A percentile compares a stretch with the other conserved stretches of the same genome.
Evolutionary conservation across 2,113 vertebrate genomes (phyloP).

Genomic region (Rutilus rutilus): DNA sequence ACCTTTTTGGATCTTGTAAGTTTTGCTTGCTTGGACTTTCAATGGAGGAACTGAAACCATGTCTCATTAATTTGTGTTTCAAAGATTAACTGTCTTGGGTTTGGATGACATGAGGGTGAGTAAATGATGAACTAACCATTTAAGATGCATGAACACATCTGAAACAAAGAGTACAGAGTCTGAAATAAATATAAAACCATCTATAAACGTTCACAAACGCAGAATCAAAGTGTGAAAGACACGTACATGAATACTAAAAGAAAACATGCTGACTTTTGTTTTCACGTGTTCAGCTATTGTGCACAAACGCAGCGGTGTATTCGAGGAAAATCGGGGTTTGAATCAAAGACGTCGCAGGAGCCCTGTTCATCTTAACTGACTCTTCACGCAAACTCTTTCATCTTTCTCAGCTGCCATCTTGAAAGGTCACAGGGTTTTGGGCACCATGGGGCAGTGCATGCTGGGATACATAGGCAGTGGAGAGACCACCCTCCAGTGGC

Average conservation of each 20-base stretch:
- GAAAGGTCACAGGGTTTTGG: conserved; percentile 68
- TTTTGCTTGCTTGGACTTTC: too few species aligned
- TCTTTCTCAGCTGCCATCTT: conserved; percentile 69
- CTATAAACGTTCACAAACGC: background rate
- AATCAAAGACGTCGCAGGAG: conserved; percentile 64
- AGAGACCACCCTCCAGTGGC: conserved; percentile 62
- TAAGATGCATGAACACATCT: background rate
- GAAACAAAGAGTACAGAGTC: background rate
- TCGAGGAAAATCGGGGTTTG: conserved; percentile 61
- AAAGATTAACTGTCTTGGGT: too few species aligned
- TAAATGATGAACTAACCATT: background rate
- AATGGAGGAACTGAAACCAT: too few species aligned
- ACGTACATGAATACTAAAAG: background rate
- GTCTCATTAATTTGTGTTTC: too few species aligned
- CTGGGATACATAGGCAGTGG: conserved; percentile 74
- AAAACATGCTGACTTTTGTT: conserved; percentile 52
- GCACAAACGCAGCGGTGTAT: conserved; percentile 60
- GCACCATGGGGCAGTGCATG: conserved; percentile 71
- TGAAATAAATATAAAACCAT: background rate
- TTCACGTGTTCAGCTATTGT: conserved; percentile 62
- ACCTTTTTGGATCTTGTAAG: too few species aligned
- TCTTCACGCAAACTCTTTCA: conserved; percentile 68
- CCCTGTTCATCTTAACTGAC: conserved; percentile 58
- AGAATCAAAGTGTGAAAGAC: conserved; percentile 6
- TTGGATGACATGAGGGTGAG: background rate